A percentile compares a stretch with the other conserved stretches of the same genome.
These are phyloP conservation scores for Platypus cylindrus DNA, from an alignment of 2,888 invertebrate genomes.

Conservation along the genomic window DNA sequence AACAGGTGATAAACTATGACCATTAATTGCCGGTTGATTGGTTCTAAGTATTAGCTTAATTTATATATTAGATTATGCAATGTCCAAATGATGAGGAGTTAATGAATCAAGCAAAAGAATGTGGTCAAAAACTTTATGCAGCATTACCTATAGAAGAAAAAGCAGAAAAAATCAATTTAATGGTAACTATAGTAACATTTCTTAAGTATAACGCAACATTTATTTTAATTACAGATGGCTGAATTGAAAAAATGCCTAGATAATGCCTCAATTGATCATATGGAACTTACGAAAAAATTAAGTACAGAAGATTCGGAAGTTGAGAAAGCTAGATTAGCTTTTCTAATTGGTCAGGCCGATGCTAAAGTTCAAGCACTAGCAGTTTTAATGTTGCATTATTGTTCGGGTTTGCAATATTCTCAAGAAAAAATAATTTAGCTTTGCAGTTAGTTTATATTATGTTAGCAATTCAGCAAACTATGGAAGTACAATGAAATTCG, in stretches of 20 bases:
- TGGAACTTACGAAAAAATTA: slow-evolving; percentile 38
- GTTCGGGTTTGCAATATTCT: slow-evolving; percentile 80
- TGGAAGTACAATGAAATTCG: too few relatives aligned
- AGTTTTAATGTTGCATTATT: slow-evolving; percentile 87
- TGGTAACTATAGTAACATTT: slow-evolving; percentile 49
- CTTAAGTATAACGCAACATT: too few relatives aligned
- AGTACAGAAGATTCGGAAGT: slow-evolving; percentile 32
- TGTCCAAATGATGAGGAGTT: slow-evolving; percentile 61
- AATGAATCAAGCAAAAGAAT: slow-evolving; percentile 79
- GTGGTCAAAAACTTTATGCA: slow-evolving; percentile 70
- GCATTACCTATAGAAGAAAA: slow-evolving; percentile 55
- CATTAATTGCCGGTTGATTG: background rate
- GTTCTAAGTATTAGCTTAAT: background rate
- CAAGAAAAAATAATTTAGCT: slow-evolving; percentile 33
- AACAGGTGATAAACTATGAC: slow-evolving; percentile 29
- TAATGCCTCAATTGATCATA: slow-evolving; percentile 49
- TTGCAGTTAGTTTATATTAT: too few relatives aligned
- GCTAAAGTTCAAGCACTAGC: slow-evolving; percentile 82
- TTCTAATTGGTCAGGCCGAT: slow-evolving; percentile 54
- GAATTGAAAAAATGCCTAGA: slow-evolving; percentile 66
- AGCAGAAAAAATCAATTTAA: slow-evolving; percentile 66
- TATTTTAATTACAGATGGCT: slow-evolving; percentile 43
- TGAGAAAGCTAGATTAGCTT: slow-evolving; percentile 37
- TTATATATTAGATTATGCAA: slow-evolving; percentile 33
- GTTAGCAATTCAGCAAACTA: too few relatives aligned